phyloP scores from a whole-genome alignment of 2,797 vertebrate species.

The Notoglanidium macrostoma region DNA sequence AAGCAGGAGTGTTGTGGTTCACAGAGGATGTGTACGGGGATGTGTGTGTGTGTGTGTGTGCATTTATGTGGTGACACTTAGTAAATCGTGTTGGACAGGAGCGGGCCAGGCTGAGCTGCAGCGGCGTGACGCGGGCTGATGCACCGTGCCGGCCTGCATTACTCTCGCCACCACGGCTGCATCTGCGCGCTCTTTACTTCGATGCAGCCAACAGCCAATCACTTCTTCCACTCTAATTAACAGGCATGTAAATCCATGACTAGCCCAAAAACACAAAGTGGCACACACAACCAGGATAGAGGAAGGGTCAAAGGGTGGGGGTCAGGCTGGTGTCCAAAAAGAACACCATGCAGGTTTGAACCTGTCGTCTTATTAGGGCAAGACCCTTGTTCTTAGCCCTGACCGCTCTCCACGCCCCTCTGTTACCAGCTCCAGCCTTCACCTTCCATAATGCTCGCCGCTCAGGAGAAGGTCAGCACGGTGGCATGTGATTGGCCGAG shows the following conservation, averaged over 20 bases:
- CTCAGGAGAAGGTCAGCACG: constrained; percentile 77
- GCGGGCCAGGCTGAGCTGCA: constrained; percentile 81
- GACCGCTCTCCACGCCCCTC: constrained; percentile 9
- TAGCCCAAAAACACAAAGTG: not conserved
- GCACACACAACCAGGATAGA: not conserved
- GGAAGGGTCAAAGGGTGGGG: constrained; percentile 42
- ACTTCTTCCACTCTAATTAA: constrained; percentile 99
- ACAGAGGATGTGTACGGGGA: not conserved
- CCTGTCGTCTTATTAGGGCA: not conserved
- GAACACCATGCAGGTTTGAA: constrained; percentile 31
- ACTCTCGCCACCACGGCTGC: constrained; percentile 81
- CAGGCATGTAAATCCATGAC: constrained; percentile 92
- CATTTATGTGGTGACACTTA: constrained; percentile 70
- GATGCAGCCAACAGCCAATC: constrained; percentile 96
- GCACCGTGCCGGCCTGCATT: constrained; percentile 83
- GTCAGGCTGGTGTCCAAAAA: constrained; percentile 41
- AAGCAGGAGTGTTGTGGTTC: constrained; percentile 9
- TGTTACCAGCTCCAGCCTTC: constrained; percentile 79
- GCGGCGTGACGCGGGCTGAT: constrained; percentile 84
- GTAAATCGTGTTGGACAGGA: constrained; percentile 86
- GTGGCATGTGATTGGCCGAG: constrained; percentile 71
- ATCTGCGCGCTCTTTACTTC: constrained; percentile 94
- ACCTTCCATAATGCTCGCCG: constrained; percentile 70
- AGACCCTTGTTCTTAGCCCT: constrained; percentile 27
- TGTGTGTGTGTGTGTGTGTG: constrained; percentile 24